These are phyloP conservation scores for Eumerus sabulonum DNA, from an alignment of 2,888 invertebrate genomes.

Conservation along the genomic window DNA sequence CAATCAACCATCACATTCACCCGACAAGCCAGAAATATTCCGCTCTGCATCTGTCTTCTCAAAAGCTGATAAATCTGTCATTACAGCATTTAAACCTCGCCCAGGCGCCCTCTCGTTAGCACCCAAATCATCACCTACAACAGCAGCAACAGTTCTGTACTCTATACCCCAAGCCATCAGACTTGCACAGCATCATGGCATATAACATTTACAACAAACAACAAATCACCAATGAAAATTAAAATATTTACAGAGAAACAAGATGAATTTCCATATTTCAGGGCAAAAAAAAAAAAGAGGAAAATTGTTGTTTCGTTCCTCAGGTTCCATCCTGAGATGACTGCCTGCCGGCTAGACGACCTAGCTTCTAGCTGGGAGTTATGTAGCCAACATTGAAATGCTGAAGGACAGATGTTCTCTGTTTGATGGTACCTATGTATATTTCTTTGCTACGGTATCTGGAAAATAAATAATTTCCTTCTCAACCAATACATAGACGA, in stretches of 20 bases:
- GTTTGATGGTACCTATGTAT: constrained; percentile 36
- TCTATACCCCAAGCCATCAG: constrained; percentile 1
- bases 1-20: constrained; percentile 25
- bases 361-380: too few relatives aligned
- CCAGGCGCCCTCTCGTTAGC: constrained; percentile 68
- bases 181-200: constrained; percentile 39
- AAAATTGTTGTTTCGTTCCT: constrained; percentile 6
- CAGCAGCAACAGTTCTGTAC: not conserved
- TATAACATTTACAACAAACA: constrained; percentile 64
- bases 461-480: constrained; percentile 55
- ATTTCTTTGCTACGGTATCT: not conserved
- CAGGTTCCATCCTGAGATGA: constrained; percentile 2
- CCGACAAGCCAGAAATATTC: constrained; percentile 4
- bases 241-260: constrained; percentile 66
- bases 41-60: constrained; percentile 61
- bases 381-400: constrained; percentile 19
- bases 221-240: constrained; percentile 67
- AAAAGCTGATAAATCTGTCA: constrained; percentile 67
- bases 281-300: constrained; percentile 14
- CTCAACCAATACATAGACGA: constrained; percentile 17
- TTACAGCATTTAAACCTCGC: constrained; percentile 62
- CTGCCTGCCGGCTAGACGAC: constrained; percentile 11
- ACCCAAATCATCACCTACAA: constrained; percentile 45
- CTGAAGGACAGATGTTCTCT: constrained; percentile 66
- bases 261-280: constrained; percentile 68